Percentiles rank a stretch among this genome's conserved stretches.
Evolutionary conservation across 2,888 invertebrate genomes (phyloP).

Genomic region (Cerastoderma edule): DNA sequence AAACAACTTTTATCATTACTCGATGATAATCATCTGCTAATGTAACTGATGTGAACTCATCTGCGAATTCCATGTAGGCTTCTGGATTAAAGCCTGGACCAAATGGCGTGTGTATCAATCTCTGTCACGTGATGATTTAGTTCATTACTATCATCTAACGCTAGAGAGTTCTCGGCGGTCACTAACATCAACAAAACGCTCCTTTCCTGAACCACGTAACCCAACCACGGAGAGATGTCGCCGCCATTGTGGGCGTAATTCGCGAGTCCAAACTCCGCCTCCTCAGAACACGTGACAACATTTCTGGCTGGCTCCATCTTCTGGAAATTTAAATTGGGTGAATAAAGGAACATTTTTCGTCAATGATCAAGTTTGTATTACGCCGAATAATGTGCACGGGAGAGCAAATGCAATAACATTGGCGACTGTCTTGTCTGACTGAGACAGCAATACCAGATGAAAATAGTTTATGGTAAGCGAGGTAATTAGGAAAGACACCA

Average conservation of each 20-base stretch:
- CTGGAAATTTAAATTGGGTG: not conserved
- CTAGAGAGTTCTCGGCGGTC: not conserved
- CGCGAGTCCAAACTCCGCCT: constrained; percentile 17
- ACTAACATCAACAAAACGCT: constrained; percentile 3
- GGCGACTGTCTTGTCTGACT: too few relatives aligned
- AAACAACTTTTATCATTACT: too few relatives aligned
- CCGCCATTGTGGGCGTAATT: not conserved
- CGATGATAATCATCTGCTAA: too few relatives aligned
- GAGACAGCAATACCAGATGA: too few relatives aligned
- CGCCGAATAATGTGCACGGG: not conserved
- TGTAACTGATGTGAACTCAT: too few relatives aligned
- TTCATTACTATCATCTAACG: not conserved
- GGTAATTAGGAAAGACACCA: too few relatives aligned
- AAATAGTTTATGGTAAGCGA: too few relatives aligned
- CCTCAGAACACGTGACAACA: not conserved
- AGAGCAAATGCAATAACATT: not conserved
- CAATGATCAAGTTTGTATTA: not conserved
- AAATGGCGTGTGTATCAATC: too few relatives aligned
- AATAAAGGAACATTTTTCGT: too few relatives aligned
- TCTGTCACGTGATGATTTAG: too few relatives aligned
- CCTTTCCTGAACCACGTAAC: not conserved
- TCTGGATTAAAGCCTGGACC: too few relatives aligned
- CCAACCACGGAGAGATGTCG: constrained; percentile 5
- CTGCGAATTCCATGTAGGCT: too few relatives aligned
- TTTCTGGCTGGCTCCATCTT: not conserved